phyloP scores from a whole-genome alignment of 1,140 invertebrate genomes.

The Ceratosolen fusciceps region DNA sequence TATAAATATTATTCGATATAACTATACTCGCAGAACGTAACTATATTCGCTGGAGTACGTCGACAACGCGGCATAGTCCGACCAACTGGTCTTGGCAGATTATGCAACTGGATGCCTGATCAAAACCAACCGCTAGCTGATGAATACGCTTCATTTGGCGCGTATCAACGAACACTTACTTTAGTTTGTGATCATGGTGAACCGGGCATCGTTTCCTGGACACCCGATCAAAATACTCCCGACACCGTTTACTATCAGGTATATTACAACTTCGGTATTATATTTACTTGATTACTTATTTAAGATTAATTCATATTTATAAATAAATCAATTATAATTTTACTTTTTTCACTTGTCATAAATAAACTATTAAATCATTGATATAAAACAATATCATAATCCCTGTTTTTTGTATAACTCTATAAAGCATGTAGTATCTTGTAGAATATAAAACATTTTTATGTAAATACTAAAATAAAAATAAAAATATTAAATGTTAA shows the following conservation, averaged over 20 bases:
- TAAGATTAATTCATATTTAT: background rate
- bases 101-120: constrained; percentile 90
- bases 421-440: too few relatives aligned
- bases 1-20: background rate
- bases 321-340: background rate
- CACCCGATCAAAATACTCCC: constrained; percentile 87
- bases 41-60: constrained; percentile 85
- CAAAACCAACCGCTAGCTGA: constrained; percentile 80
- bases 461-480: too few relatives aligned
- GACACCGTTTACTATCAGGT: constrained; percentile 95
- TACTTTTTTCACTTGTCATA: too few relatives aligned
- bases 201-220: constrained; percentile 89
- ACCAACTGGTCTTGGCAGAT: constrained; percentile 83
- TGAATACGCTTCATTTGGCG: constrained; percentile 88
- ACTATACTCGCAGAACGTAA: constrained; percentile 81
- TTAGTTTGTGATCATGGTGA: constrained; percentile 87
- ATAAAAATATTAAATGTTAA: background rate
- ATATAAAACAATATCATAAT: too few relatives aligned
- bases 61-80: constrained; percentile 77
- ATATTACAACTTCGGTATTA: constrained; percentile 36
- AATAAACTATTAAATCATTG: too few relatives aligned
- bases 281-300: too few relatives aligned
- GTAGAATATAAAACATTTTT: too few relatives aligned
- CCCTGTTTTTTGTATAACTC: too few relatives aligned
- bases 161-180: constrained; percentile 87